Conservation (phyloP, 1,140 invertebrate species). For the Aphidius ervi region DNA sequence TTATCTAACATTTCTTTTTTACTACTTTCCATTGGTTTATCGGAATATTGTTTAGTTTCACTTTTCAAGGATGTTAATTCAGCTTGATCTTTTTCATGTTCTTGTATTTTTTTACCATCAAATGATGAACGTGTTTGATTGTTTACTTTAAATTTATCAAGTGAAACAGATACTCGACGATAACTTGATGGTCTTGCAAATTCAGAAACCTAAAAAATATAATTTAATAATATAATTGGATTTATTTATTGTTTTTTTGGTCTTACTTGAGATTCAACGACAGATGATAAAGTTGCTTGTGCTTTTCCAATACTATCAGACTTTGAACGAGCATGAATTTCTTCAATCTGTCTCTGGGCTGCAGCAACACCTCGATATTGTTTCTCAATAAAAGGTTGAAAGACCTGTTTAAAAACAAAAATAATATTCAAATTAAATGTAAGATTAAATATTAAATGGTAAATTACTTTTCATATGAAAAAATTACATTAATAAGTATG, state of each 20-base stretch:
- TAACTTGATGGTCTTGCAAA: constrained; percentile 57
- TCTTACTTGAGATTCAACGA: constrained; percentile 27
- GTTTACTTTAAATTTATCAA: constrained; percentile 18
- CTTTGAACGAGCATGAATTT: constrained; percentile 16
- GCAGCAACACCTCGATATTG: constrained; percentile 44
- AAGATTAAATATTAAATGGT: constrained; percentile 20
- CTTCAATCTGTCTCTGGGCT: constrained; percentile 22
- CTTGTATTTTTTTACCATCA: constrained; percentile 46
- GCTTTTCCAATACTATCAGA: constrained; percentile 22
- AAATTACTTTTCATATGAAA: not conserved
- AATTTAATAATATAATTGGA: too few relatives aligned
- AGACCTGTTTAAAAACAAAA: constrained; percentile 42
- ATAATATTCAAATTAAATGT: constrained; percentile 31
- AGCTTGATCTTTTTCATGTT: not conserved
- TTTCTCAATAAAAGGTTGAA: constrained; percentile 51
- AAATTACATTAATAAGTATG: constrained; percentile 41
- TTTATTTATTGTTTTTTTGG: not conserved
- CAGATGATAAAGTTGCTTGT: constrained; percentile 16
- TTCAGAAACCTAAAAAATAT: constrained; percentile 31
- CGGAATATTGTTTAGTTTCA: too few relatives aligned
- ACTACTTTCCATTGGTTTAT: constrained; percentile 24
- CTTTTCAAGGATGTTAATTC: not conserved
- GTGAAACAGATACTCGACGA: constrained; percentile 51
- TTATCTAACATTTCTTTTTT: constrained; percentile 39
- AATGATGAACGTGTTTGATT: constrained; percentile 15